phyloP scores from a whole-genome alignment of 92 coral and sea anemone species.

The Phenganax marumi region DNA sequence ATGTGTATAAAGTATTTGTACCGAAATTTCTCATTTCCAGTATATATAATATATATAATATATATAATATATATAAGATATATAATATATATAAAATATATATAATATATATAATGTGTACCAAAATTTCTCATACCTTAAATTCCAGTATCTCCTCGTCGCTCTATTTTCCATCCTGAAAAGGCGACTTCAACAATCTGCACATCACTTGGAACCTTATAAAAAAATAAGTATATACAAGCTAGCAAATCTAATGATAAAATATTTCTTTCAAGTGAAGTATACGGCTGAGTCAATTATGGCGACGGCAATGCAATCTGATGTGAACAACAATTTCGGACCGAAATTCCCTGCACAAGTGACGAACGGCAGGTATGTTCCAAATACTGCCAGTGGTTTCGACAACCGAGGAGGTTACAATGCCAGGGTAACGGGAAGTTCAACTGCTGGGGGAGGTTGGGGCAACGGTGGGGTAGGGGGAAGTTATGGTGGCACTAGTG shows the following conservation, averaged over 20 bases:
- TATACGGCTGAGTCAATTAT: conserved; percentile 4
- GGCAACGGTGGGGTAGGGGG: conserved; percentile 21
- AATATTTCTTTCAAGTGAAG: conserved; percentile 17
- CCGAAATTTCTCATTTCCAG: no score
- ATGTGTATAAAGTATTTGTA: no score
- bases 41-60: no score
- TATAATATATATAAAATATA: no score
- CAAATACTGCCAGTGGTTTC: neutral
- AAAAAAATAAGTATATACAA: no score
- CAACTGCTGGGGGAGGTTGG: conserved; percentile 19
- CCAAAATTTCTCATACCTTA: no score
- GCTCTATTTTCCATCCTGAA: neutral
- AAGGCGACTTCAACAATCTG: no score
- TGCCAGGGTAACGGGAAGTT: neutral
- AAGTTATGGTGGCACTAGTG: neutral
- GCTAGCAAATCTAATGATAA: neutral
- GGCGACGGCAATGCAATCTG: conserved; percentile 9
- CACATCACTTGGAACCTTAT: no score
- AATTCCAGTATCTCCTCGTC: neutral
- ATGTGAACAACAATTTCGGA: neutral
- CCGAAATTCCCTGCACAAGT: neutral
- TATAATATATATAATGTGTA: no score
- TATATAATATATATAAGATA: no score
- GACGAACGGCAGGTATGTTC: conserved; percentile 9
- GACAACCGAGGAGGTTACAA: neutral